These are phyloP conservation scores for Zaprionus capensis DNA, from an alignment of 1,140 invertebrate genomes.

Conservation along the genomic window DNA sequence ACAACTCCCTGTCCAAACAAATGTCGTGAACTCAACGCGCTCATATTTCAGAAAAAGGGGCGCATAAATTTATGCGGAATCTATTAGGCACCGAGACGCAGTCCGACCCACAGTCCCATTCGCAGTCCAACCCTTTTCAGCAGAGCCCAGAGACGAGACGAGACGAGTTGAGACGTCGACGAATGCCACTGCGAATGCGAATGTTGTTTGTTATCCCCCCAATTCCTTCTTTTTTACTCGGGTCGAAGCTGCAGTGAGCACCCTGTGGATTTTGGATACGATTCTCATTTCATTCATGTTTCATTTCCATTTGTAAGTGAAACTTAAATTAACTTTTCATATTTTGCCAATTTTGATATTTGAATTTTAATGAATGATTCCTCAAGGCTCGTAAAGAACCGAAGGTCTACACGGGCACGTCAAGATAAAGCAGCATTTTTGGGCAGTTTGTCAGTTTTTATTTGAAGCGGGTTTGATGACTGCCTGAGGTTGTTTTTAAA, in stretches of 20 bases:
- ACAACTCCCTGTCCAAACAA: constrained; percentile 68
- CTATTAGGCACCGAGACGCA: constrained; percentile 59
- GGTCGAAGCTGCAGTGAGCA: constrained; percentile 21
- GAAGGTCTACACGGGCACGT: neutral
- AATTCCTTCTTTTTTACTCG: constrained; percentile 9
- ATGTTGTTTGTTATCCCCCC: constrained; percentile 63
- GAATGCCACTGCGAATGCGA: constrained; percentile 18
- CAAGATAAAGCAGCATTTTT: neutral
- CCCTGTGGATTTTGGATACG: constrained; percentile 39
- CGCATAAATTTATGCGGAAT: constrained; percentile 81
- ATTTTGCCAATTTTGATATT: constrained; percentile 69
- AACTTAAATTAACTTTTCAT: constrained; percentile 81
- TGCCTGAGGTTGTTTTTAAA: neutral
- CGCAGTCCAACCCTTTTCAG: constrained; percentile 69
- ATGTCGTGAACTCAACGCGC: constrained; percentile 74
- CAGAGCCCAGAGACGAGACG: constrained; percentile 40
- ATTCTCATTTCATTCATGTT: constrained; percentile 76
- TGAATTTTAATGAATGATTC: constrained; percentile 65
- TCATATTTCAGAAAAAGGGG: constrained; percentile 80
- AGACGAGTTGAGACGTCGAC: constrained; percentile 43
- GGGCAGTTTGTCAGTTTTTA: neutral
- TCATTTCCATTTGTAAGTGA: constrained; percentile 80
- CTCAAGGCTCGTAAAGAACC: neutral
- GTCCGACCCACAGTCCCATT: constrained; percentile 6
- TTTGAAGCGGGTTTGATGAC: constrained; percentile 1